Conservation (phyloP, 2,888 invertebrate genomes). For the Teinopalpus imperialis region DNA sequence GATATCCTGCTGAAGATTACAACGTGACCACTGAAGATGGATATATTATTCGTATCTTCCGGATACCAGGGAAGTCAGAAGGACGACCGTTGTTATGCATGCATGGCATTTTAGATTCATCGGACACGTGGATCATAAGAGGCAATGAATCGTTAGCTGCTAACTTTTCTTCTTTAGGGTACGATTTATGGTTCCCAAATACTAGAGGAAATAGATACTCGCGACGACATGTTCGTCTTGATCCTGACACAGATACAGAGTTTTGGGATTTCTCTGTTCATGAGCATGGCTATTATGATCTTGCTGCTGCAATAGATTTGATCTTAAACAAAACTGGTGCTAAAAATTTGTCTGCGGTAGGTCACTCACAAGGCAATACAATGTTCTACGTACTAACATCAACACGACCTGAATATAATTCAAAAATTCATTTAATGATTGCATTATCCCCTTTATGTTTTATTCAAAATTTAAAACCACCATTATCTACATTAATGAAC, state of each 20-base stretch:
- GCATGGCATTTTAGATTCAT: conserved; percentile 55
- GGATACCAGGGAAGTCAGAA: conserved; percentile 32
- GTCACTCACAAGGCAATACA: conserved; percentile 87
- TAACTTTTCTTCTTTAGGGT: conserved; percentile 73
- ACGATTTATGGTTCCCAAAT: conserved; percentile 69
- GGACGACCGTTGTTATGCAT: conserved; percentile 47
- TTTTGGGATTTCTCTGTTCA: conserved; percentile 84
- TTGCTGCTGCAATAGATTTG: conserved; percentile 83
- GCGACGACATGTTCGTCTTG: conserved; percentile 69
- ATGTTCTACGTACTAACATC: conserved; percentile 78
- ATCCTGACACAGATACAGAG: conserved; percentile 54
- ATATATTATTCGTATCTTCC: conserved; percentile 33
- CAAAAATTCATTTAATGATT: conserved; percentile 76
- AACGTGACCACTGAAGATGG: conserved; percentile 33
- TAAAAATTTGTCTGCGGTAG: conserved; percentile 82
- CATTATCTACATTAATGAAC: conserved; percentile 2
- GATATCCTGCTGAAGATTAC: conserved; percentile 21
- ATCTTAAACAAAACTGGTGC: conserved; percentile 64
- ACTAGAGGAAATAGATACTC: conserved; percentile 85
- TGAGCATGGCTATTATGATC: conserved; percentile 86
- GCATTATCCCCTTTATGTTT: conserved; percentile 52
- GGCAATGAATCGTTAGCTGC: conserved; percentile 49
- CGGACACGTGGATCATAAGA: conserved; percentile 53
- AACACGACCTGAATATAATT: conserved; percentile 78
- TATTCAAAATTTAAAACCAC: conserved; percentile 29